Conservation (phyloP, 2,113 vertebrate genomes). For the Calidris pugnax region DNA sequence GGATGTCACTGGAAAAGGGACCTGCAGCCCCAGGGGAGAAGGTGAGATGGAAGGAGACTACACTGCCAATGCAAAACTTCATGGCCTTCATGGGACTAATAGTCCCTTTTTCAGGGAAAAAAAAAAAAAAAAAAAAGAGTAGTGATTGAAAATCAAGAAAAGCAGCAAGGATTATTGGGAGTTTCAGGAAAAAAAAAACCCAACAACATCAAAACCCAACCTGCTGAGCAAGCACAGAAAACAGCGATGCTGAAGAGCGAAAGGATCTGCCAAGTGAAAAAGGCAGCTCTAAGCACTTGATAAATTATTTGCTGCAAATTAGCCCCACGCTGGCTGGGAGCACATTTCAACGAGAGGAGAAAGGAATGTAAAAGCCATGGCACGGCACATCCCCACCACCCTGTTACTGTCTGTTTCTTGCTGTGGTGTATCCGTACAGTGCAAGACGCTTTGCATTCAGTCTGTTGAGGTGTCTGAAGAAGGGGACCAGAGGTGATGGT, state of each 20-base stretch:
- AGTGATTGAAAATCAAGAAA: not conserved
- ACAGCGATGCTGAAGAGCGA: fast-evolving
- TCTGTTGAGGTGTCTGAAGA: not conserved
- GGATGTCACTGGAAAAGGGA: not conserved
- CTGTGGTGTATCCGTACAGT: fast-evolving
- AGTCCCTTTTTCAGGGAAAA: not conserved
- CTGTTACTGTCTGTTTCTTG: fast-evolving
- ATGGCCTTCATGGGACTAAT: too few relatives aligned
- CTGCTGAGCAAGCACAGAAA: not conserved
- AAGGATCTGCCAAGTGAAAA: not conserved
- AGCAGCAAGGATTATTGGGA: not conserved
- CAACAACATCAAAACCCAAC: not conserved
- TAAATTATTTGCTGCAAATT: not conserved
- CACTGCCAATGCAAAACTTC: not conserved
- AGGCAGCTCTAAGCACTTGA: not conserved
- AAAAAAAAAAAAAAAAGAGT: not conserved
- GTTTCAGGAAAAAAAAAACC: not conserved
- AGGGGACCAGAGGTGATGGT: not conserved
- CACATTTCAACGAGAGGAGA: not conserved
- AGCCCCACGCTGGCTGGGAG: not conserved
- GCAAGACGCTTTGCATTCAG: fast-evolving
- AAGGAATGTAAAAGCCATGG: not conserved
- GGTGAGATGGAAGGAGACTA: not conserved
- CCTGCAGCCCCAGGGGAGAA: not conserved
- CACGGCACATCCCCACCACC: fast-evolving